These are phyloP conservation scores for Hylaea fasciaria DNA, from an alignment of 2,888 invertebrate genomes.

Conservation along the genomic window DNA sequence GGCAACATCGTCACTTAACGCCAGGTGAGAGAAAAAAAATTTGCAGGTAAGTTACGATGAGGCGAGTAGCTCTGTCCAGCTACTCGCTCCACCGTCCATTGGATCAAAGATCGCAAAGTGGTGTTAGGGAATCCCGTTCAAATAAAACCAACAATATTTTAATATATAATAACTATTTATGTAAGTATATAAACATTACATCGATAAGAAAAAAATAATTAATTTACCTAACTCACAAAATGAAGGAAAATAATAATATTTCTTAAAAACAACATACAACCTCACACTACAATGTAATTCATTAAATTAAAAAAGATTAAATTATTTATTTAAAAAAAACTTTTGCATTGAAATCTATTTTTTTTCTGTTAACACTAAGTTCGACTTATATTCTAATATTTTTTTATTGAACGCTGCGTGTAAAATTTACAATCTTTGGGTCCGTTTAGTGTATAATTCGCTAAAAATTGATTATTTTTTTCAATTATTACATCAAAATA, in stretches of 20 bases:
- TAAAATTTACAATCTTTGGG: slow-evolving; percentile 75
- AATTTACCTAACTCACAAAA: slow-evolving; percentile 80
- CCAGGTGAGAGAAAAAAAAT: no score
- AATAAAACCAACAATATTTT: slow-evolving; percentile 74
- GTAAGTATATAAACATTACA: slow-evolving; percentile 85
- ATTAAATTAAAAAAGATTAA: slow-evolving; percentile 54
- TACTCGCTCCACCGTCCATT: no score
- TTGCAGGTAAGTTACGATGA: no score
- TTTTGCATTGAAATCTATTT: slow-evolving; percentile 45
- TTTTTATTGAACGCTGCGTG: slow-evolving; percentile 59
- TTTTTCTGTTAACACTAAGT: slow-evolving; percentile 57
- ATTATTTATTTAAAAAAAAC: slow-evolving; percentile 58
- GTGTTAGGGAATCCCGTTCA: slow-evolving; percentile 11
- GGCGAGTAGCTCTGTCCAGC: no score
- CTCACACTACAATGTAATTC: slow-evolving; percentile 76
- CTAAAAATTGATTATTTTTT: slow-evolving; percentile 46
- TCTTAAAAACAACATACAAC: slow-evolving; percentile 75
- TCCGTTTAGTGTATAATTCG: slow-evolving; percentile 60
- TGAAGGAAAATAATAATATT: slow-evolving; percentile 54
- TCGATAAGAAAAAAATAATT: slow-evolving; percentile 82
- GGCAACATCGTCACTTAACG: no score
- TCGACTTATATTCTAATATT: slow-evolving; percentile 58
- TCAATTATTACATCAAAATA: slow-evolving; percentile 17
- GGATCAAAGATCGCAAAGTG: no score
- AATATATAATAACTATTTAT: slow-evolving; percentile 85